Evolutionary conservation across 2,797 vertebrate genomes (phyloP).

Genomic region (Amblyopsis hoosieri): DNA sequence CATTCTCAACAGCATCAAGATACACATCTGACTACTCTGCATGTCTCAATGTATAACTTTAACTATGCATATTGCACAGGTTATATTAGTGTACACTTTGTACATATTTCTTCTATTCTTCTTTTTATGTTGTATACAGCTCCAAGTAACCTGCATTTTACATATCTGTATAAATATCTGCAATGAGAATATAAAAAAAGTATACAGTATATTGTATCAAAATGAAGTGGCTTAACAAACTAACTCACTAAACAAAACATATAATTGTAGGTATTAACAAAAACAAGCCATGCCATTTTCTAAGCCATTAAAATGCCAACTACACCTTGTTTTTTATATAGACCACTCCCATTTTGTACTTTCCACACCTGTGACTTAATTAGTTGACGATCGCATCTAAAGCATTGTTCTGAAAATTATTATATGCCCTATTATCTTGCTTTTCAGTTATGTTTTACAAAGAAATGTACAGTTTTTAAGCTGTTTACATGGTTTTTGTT

Average conservation of each 20-base stretch:
- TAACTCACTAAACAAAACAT: no score
- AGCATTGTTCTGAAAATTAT: neutral
- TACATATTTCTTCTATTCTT: no score
- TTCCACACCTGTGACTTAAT: constrained; percentile 60
- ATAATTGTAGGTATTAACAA: no score
- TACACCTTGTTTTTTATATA: constrained; percentile 46
- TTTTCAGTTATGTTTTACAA: no score
- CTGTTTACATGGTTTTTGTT: constrained; percentile 17
- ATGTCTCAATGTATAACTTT: constrained; percentile 19
- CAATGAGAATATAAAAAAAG: no score
- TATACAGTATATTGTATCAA: no score
- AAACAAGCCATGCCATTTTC: neutral
- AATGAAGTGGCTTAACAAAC: no score
- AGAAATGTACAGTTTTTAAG: constrained; percentile 3
- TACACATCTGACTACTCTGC: constrained; percentile 25
- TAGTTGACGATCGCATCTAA: constrained; percentile 9
- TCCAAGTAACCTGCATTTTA: no score
- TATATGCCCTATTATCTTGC: neutral
- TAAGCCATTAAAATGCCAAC: constrained; percentile 4
- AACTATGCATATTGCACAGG: constrained; percentile 2
- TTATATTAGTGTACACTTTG: constrained; percentile 13
- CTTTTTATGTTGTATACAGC: no score
- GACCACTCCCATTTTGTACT: constrained; percentile 62
- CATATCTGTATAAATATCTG: no score
- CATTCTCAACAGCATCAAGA: constrained; percentile 45